phyloP scores from a whole-genome alignment of 2,113 vertebrate genomes.

The Ailuropoda melanoleuca region DNA sequence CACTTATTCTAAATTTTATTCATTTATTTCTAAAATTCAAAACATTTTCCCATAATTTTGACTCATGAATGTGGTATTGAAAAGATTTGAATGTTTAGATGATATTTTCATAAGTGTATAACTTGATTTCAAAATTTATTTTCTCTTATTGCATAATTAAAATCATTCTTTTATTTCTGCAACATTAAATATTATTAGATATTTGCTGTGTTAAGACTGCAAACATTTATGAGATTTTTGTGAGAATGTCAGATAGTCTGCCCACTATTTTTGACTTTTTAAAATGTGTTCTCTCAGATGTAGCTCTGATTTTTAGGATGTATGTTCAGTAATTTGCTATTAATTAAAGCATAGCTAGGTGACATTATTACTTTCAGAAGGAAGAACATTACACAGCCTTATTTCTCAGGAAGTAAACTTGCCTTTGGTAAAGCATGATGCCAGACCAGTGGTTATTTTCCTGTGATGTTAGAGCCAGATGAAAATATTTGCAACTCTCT shows the following conservation, averaged over 20 bases:
- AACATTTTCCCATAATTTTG: conserved; percentile 46
- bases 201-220: conserved; percentile 76
- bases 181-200: conserved; percentile 66
- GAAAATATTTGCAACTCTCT: not conserved
- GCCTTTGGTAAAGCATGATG: not conserved
- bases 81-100: conserved; percentile 65
- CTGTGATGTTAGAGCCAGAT: conserved; percentile 25
- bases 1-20: not conserved
- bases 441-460: not conserved
- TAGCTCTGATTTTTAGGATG: conserved; percentile 70
- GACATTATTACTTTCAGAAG: conserved; percentile 55
- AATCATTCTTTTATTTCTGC: conserved; percentile 76
- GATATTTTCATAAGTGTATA: conserved; percentile 27
- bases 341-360: conserved; percentile 60
- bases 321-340: conserved; percentile 38
- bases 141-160: conserved; percentile 71
- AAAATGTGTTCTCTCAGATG: conserved; percentile 70
- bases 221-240: conserved; percentile 64
- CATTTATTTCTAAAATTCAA: conserved; percentile 1
- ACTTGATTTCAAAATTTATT: conserved; percentile 44
- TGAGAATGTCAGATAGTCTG: conserved; percentile 68
- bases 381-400: conserved; percentile 15
- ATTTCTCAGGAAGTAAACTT: conserved; percentile 21
- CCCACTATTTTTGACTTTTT: conserved; percentile 70
- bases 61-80: conserved; percentile 48